A percentile compares a stretch with the other conserved stretches of the same genome.
phyloP scores from a whole-genome alignment of 1,140 invertebrate genomes.

The Conopomorpha cramerella region DNA sequence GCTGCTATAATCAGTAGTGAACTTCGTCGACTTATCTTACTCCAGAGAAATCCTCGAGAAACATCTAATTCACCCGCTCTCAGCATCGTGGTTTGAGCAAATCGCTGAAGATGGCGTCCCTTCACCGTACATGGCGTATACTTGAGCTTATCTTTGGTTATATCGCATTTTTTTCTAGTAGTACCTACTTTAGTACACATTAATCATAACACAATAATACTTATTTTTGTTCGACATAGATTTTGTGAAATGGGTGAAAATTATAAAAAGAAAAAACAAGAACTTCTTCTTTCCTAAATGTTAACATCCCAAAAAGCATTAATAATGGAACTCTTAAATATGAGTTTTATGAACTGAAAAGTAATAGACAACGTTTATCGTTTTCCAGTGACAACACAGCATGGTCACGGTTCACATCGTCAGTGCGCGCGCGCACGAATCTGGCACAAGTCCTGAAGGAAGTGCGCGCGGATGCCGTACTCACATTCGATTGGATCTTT shows the following conservation, averaged over 20 bases:
- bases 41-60: no score
- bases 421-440: conserved; percentile 66
- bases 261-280: not conserved
- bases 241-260: not conserved
- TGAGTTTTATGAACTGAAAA: no score
- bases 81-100: no score
- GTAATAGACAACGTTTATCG: not conserved
- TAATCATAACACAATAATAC: not conserved
- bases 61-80: no score
- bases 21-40: no score
- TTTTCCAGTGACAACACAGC: conserved; percentile 13
- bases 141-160: no score
- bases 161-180: no score
- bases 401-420: conserved; percentile 64
- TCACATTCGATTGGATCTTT: conserved; percentile 77
- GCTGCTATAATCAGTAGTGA: no score
- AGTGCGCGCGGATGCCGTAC: conserved; percentile 65
- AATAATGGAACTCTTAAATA: not conserved
- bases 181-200: not conserved
- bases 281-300: no score
- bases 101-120: no score
- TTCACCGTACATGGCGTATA: no score
- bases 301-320: no score
- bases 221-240: not conserved
- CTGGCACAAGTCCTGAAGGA: conserved; percentile 73